Evolutionary conservation across 2,888 invertebrate species (phyloP).

Genomic region (Agrotis ipsilon): DNA sequence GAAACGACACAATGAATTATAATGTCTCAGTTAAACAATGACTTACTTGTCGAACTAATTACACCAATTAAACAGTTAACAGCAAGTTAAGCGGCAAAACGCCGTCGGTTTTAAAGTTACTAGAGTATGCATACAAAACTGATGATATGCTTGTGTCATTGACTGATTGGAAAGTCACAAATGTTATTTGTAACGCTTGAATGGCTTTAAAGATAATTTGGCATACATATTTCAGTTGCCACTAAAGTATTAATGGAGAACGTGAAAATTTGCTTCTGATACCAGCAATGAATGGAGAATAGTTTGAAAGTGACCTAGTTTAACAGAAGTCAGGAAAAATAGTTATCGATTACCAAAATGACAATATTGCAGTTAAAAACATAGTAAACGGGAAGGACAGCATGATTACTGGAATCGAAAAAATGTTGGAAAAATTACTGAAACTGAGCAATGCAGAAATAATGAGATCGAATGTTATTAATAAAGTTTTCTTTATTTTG

Average conservation of each 20-base stretch:
- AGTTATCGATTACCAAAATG: not conserved
- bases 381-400: not conserved
- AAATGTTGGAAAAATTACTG: no score
- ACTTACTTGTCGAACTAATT: constrained; percentile 58
- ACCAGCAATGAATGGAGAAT: constrained; percentile 4
- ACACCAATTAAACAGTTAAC: constrained; percentile 57
- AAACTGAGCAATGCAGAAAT: not conserved
- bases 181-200: constrained; percentile 62
- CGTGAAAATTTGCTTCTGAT: constrained; percentile 25
- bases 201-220: constrained; percentile 58
- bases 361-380: not conserved
- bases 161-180: constrained; percentile 63
- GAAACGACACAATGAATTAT: constrained; percentile 40
- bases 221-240: constrained; percentile 28
- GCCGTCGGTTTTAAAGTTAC: constrained; percentile 58
- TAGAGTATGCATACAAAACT: constrained; percentile 58
- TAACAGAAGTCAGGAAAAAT: not conserved
- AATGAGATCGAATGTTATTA: no score
- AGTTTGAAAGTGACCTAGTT: constrained; percentile 15
- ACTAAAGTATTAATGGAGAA: constrained; percentile 16
- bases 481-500: not conserved
- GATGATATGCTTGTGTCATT: constrained; percentile 62
- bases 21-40: constrained; percentile 50
- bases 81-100: constrained; percentile 45
- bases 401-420: not conserved